These are phyloP conservation scores for Synchiropus splendidus DNA, from an alignment of 2,113 vertebrate species.

Conservation along the genomic window DNA sequence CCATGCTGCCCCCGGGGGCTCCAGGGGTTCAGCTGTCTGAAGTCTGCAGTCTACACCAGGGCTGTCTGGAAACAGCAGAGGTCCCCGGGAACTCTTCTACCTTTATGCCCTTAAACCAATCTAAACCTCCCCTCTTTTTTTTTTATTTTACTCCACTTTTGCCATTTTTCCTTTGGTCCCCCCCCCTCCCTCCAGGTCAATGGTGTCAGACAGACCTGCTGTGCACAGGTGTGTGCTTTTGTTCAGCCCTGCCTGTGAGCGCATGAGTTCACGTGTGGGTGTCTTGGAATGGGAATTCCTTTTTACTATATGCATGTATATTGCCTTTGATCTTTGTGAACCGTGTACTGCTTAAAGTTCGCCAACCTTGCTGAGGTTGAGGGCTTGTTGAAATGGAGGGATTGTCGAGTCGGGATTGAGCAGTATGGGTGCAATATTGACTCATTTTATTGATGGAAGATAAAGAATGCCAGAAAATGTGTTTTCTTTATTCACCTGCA, in stretches of 20 bases:
- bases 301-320: constrained; percentile 11
- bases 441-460: too few relatives aligned
- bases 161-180: constrained; percentile 40
- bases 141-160: constrained; percentile 42
- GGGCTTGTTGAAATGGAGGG: too few relatives aligned
- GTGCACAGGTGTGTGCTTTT: constrained; percentile 64
- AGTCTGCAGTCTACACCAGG: constrained; percentile 60
- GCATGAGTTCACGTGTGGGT: constrained; percentile 32
- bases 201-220: constrained; percentile 68
- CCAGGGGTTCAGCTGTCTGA: constrained; percentile 59
- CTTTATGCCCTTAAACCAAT: constrained; percentile 62
- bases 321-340: constrained; percentile 5
- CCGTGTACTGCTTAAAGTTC: constrained; percentile 17
- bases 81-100: constrained; percentile 49
- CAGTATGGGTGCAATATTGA: too few relatives aligned
- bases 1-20: constrained; percentile 58
- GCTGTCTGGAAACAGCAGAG: constrained; percentile 61
- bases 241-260: constrained; percentile 38
- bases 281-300: constrained; percentile 13
- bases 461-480: constrained; percentile 40
- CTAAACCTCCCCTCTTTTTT: constrained; percentile 49
- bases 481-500: constrained; percentile 1
- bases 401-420: too few relatives aligned
- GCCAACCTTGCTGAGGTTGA: too few relatives aligned
- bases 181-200: constrained; percentile 46